Evolutionary conservation across 1,140 invertebrate genomes (phyloP).

Genomic region (Oncopeltus fasciatus): DNA sequence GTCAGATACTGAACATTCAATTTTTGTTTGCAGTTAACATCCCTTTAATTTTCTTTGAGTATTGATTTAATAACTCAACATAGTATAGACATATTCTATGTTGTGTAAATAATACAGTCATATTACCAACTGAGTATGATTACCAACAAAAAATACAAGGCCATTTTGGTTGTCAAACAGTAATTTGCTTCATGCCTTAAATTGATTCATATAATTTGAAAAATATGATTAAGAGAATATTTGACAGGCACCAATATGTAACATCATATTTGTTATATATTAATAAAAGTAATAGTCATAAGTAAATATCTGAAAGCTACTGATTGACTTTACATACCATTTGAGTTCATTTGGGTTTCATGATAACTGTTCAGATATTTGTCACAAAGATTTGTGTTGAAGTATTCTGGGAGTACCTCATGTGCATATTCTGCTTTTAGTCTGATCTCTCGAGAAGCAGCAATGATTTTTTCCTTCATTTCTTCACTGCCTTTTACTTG

Average conservation of each 20-base stretch:
- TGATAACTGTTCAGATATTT: slow-evolving; percentile 36
- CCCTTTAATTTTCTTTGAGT: no score
- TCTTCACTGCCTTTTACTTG: slow-evolving; percentile 57
- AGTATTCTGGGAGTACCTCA: slow-evolving; percentile 35
- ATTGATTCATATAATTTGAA: neutral
- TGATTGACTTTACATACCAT: slow-evolving; percentile 23
- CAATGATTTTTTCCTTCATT: slow-evolving; percentile 50
- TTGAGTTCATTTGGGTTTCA: slow-evolving; percentile 26
- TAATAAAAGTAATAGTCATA: neutral
- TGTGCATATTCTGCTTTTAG: slow-evolving; percentile 43
- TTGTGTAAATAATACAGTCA: no score
- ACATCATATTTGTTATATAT: neutral
- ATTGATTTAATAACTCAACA: no score
- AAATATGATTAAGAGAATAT: neutral
- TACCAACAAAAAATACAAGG: no score
- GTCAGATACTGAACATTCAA: no score
- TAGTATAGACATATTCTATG: no score
- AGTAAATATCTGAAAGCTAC: no score
- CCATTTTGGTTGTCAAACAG: no score
- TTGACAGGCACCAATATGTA: neutral
- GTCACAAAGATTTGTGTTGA: slow-evolving; percentile 29
- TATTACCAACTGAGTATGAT: no score
- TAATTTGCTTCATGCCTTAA: neutral
- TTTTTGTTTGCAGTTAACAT: no score
- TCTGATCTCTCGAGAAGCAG: slow-evolving; percentile 43